Evolutionary conservation across 2,113 vertebrate genomes (phyloP), one percentile per base, ranked within the genome.

Genomic region (Brachirus orientalis): DNA sequence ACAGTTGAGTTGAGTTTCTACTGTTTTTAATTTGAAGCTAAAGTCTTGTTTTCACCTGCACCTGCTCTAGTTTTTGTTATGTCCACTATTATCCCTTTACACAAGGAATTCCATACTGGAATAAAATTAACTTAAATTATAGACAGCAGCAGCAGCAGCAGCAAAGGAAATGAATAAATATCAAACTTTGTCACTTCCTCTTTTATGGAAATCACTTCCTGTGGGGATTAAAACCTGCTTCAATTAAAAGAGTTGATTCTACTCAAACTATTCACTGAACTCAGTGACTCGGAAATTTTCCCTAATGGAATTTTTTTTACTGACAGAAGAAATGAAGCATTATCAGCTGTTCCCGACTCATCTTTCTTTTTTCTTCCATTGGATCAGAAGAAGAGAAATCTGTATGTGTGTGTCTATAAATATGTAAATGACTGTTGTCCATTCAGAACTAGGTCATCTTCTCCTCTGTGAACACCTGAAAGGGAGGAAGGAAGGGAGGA

Each of bases 271-370:
- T 69, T 85, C 82, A 82, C 10, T 19, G 71, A 69, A 84, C n/a
- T 77, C 82, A 73, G 61, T 68, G 69, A 81, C 57, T 83, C 46
- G 69, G 60, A 85, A 85, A 85, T 69, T 75, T 77, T 55, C 59
- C 82, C 48, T 80, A 83, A 85, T 89, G 84, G 82, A 85, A 87
- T 28, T 28, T 87, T 78, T 85, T 86, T 58, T 64, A 77, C 79
- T 56, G 74, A 69, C 60, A 72, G 68, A 63, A 79, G 72, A 83
- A 83, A 74, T 62, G 72, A 85, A 72, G 71, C 67, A 77, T 85
- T 85, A 75, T 83, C 76, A 62, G 40, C 73, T 44, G 73, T 82
- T 76, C 69, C 73, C 59, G 10, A 11, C 52, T 20, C 37, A 28
- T 28, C 37, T 18, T 38, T 16, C 61, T 51, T 60, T 70, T 12